Base-by-base conservation (phyloP, 1,140 invertebrate species). In the Phenacoccus solenopsis region DNA sequence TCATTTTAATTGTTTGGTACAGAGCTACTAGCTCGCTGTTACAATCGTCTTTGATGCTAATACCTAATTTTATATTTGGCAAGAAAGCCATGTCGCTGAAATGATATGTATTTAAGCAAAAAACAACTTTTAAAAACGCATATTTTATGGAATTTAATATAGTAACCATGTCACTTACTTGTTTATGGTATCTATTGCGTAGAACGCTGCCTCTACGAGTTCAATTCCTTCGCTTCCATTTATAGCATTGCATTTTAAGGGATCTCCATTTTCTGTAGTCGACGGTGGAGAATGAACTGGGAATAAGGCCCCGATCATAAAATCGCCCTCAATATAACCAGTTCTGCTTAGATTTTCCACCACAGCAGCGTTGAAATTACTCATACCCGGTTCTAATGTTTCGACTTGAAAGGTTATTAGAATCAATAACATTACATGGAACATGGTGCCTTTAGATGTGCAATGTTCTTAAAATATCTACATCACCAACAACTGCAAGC, bases 191-290 rank as follows among this genome's bases (percentile, higher is more conserved):
- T 84, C 82, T 1, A 84, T 74, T 0, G 82, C 83, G 69, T 81
- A 78, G 25, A 85, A 79, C 10, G 88, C 86, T 1, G 85, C 86
- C 79, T 91, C 89, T 0, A 88, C 83, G 30, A 89, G 77, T 76
- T 92, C 89, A 20, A 92, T 90, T 1, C 90, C 90, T 75, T 92
- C 91, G 72, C 87, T 81, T 76, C 90, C 88, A 69, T 87, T 80
- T 13, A 89, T 83, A 32, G 82, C 78, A 0, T 86, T 86, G 74
- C 87, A 88, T 22, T 82, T 80, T 61, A 85, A 78, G 3, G 76
- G 77, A 70, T 79, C 78, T 57, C 77, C 3, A 49, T 79, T 3
- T 80, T 81, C 61, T 80, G 80, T 30, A 80, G 80, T 9, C 38
- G 38, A 16, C n/a, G 87, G 88, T 71, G 82, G 82, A 69, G 87